Evolutionary conservation across 2,888 invertebrate genomes (phyloP), one percentile per base, ranked within the genome.

Genomic region (Tineola bisselliella): DNA sequence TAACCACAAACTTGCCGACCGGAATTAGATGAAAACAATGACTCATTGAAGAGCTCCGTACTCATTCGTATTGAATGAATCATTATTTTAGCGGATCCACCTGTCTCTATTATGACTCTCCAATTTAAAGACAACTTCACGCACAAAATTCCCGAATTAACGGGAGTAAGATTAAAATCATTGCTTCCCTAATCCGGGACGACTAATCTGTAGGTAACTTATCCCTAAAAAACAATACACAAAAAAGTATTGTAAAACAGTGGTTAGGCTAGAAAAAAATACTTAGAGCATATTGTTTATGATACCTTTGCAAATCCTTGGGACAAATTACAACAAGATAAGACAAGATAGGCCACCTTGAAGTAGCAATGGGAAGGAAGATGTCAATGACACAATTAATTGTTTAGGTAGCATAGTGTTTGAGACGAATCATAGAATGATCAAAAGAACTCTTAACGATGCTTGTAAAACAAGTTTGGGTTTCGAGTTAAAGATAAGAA

Each of bases 401-500:
- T 54, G 54, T 13, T 54, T 54, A 54, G 54, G 54, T 54, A 54
- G 54, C 54, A 54, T 6, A 18, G 18, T 38, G 6, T n/a, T 38
- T 38, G n/a, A 48, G 15, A 48, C 48, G 17, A 54, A 17, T 54
- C 54, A 54, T 54, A 54, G 54, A n/a, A n/a, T n/a, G n/a, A n/a
- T n/a, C n/a, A n/a, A n/a, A n/a, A n/a, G n/a, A 12, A 25, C 18
- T 54, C n/a, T 54, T 54, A 54, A 54, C 54, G 54, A 54, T 10
- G 54, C 18, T 54, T 54, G 54, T 54, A 54, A 54, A 54, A 54
- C 54, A 54, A 54, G 18, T 54, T 54, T 54, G 54, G 19, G 12
- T n/a, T 54, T 4, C 19, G 52, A 54, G 19, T 25, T 18, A 18
- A 25, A 54, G 54, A 54, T 54, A 54, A 54, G 25, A 25, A n/a